These are phyloP conservation scores for Ctenoplectra terminalis DNA, from an alignment of 1,140 invertebrate species.

Conservation along the genomic window DNA sequence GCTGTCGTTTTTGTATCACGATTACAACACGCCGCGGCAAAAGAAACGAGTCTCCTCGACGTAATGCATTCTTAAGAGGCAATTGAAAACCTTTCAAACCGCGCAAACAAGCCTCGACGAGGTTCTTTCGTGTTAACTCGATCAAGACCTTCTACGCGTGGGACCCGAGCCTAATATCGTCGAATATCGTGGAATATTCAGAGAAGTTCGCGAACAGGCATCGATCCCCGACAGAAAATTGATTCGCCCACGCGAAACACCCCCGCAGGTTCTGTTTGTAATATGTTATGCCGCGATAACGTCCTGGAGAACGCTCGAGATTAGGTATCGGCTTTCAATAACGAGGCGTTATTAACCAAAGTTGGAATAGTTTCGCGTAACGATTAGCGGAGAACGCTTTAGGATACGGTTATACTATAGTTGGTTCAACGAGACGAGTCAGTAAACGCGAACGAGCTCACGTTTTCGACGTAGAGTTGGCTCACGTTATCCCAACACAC, in stretches of 20 bases:
- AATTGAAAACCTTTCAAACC: slow-evolving; percentile 57
- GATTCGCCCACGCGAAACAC: not conserved
- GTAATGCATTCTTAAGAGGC: slow-evolving; percentile 46
- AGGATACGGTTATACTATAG: too few relatives aligned
- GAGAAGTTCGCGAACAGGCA: slow-evolving; percentile 7
- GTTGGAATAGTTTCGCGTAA: slow-evolving; percentile 4
- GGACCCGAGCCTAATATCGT: too few relatives aligned
- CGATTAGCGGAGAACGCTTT: not conserved
- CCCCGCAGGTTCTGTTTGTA: not conserved
- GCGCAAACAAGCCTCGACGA: slow-evolving; percentile 55
- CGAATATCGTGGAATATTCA: slow-evolving; percentile 12
- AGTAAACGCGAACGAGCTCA: too few relatives aligned
- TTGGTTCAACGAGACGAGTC: too few relatives aligned
- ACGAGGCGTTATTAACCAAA: slow-evolving; percentile 25
- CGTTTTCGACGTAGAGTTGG: too few relatives aligned
- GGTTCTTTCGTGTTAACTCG: slow-evolving; percentile 55
- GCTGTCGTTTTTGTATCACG: not conserved
- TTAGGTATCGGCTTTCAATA: slow-evolving; percentile 47
- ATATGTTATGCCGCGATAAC: slow-evolving; percentile 44
- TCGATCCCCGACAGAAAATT: slow-evolving; percentile 50
- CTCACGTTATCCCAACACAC: too few relatives aligned
- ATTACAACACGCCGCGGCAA: not conserved
- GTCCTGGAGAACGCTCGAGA: not conserved
- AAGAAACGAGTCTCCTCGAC: not conserved
- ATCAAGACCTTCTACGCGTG: slow-evolving; percentile 49